Conservation (phyloP, 2,113 vertebrate genomes). For the Psilopsiagon aymara region DNA sequence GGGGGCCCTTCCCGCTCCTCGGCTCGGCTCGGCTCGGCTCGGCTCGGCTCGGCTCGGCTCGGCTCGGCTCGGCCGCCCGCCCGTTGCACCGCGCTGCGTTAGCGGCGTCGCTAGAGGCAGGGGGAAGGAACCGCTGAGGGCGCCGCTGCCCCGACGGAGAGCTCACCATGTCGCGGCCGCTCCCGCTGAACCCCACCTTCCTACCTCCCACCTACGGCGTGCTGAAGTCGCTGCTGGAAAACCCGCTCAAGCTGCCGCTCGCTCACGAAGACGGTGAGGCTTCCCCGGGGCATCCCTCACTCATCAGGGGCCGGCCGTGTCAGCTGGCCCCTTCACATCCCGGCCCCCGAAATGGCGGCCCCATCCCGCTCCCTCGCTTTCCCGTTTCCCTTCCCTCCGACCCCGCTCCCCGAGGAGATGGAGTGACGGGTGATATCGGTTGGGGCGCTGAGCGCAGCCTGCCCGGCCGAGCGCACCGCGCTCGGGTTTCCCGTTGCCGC, state of each 20-base stretch:
- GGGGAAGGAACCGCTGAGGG: background rate
- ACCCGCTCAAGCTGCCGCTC: conserved; percentile 93
- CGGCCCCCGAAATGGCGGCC: background rate
- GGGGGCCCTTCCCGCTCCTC: too few relatives aligned
- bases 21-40: too few relatives aligned
- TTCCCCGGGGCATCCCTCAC: background rate
- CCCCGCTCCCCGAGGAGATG: accelerated
- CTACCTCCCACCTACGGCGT: conserved; percentile 94
- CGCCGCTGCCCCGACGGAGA: conserved; percentile 46
- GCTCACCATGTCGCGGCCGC: conserved; percentile 90
- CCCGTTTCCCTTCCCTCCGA: background rate
- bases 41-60: background rate
- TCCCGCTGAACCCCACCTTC: conserved; percentile 87
- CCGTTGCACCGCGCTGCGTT: background rate
- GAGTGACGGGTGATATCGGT: background rate
- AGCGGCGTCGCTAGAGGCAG: background rate
- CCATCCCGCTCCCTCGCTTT: background rate
- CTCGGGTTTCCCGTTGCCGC: background rate
- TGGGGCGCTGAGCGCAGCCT: background rate
- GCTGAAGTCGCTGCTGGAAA: conserved; percentile 96
- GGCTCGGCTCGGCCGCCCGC: too few relatives aligned
- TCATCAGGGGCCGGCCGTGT: too few relatives aligned
- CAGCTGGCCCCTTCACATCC: background rate
- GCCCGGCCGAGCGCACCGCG: background rate
- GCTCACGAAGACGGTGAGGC: conserved; percentile 91